Conservation (phyloP, 2,797 vertebrate genomes). For the Premnoplex brunnescens region DNA sequence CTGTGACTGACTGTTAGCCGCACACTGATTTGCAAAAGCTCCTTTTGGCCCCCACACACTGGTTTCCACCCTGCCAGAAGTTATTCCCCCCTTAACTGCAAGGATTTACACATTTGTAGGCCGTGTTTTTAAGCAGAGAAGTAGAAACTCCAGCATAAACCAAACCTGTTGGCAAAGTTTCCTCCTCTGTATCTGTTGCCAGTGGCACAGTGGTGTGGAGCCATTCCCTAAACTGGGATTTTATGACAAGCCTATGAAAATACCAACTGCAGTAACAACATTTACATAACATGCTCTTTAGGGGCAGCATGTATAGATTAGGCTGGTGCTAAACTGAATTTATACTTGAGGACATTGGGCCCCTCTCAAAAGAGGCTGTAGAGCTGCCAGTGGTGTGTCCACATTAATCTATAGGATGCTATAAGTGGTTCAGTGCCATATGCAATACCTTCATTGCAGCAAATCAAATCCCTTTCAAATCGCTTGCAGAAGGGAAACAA, state of each 20-base stretch:
- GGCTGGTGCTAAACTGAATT: background rate
- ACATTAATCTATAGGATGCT: background rate
- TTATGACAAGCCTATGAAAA: background rate
- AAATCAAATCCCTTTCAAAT: background rate
- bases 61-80: background rate
- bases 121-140: rapidly evolving
- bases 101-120: background rate
- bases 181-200: background rate
- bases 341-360: background rate
- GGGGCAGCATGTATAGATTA: background rate
- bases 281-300: background rate
- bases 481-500: background rate
- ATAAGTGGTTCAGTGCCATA: background rate
- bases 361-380: background rate
- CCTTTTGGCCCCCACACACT: background rate
- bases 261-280: background rate
- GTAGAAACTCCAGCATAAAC: background rate
- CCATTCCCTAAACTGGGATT: background rate
- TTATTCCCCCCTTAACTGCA: background rate
- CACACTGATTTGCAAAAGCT: background rate
- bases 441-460: background rate
- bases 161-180: background rate
- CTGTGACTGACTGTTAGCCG: background rate
- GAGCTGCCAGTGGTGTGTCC: background rate
- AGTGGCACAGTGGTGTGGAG: rapidly evolving